Evolutionary conservation across 2,888 invertebrate genomes (phyloP), one percentile per base, ranked within the genome.

Genomic region (Alitta virens): DNA sequence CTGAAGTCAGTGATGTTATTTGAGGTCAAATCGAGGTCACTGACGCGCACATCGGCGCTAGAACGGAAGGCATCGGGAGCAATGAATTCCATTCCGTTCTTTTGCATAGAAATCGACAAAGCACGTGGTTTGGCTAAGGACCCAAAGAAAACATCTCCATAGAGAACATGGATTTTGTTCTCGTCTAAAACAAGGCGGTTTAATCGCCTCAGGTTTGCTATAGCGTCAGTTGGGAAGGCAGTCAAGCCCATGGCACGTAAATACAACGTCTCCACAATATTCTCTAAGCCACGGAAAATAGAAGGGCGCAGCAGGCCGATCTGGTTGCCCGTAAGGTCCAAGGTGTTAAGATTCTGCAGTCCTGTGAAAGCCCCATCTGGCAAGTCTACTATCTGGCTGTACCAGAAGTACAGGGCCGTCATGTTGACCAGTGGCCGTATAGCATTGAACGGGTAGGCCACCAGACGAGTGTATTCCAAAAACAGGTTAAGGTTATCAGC

Each of bases 271-370:
- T 46, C 46, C 3, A 46, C 18, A 5, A 46, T 16, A 9, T 46
- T 16, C 21, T 46, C 46, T 46, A 46, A 21, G 46, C 46, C 46
- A 46, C n/a, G 18, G 21, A 46, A 46, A 7, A 46, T n/a, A n/a
- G n/a, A 18, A 7, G n/a, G 18, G 3, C 46, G n/a, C 46, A 46
- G 18, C 18, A 18, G 18, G 21, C 21, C 18, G 7, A 46, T n/a
- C 21, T 46, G n/a, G 46, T 46, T 46, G n/a, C 46, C 46, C 46
- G 46, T 46, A 12, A 46, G 46, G n/a, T 46, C 46, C 46, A 46
- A n/a, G 21, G 46, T 46, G n/a, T n/a, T 46, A n/a, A 46, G 46
- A 7, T n/a, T 46, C 7, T 21, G 46, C 18, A 46, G 21, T n/a
- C 18, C n/a, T 18, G 18, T n/a, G 21, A 46, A 46, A 12, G 46